A percentile compares a stretch with the other conserved stretches of the same genome.
phyloP scores from a whole-genome alignment of 2,797 vertebrate genomes.

The Sebastes taczanowskii region DNA sequence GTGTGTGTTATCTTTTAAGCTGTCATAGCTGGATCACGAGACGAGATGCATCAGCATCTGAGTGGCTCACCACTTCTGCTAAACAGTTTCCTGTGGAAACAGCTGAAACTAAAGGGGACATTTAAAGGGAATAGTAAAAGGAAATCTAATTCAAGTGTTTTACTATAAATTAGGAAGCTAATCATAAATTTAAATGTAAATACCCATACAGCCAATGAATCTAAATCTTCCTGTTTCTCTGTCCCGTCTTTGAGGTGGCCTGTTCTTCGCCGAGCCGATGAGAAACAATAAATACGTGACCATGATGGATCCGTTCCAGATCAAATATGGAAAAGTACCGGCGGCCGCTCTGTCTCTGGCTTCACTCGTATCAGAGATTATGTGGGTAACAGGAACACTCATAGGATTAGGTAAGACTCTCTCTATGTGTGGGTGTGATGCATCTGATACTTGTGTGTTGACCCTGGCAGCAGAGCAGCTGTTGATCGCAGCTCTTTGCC shows the following conservation, averaged over 20 bases:
- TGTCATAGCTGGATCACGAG: background rate
- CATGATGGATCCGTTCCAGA: conserved; percentile 81
- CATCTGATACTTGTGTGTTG: conserved; percentile 25
- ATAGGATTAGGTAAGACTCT: conserved; percentile 74
- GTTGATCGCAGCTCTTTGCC: conserved; percentile 26
- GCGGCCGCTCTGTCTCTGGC: conserved; percentile 68
- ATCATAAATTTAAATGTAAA: background rate
- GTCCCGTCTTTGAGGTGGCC: conserved; percentile 37
- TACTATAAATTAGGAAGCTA: background rate
- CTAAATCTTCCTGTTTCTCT: background rate
- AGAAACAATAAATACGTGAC: conserved; percentile 72
- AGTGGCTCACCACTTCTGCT: background rate
- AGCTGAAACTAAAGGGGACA: background rate
- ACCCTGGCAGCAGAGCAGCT: conserved; percentile 47
- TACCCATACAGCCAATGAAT: background rate
- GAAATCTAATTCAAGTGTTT: background rate
- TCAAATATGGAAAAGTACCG: conserved; percentile 73
- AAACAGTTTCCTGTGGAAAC: background rate
- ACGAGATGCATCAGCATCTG: background rate
- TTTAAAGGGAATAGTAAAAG: no score
- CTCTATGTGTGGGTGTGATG: conserved; percentile 26
- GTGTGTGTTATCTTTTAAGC: background rate
- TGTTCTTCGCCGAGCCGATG: conserved; percentile 74
- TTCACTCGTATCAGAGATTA: conserved; percentile 64
- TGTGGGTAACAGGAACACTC: conserved; percentile 76